Base-by-base conservation (phyloP, 2,113 vertebrate genomes). In the Acanthisitta chloris region DNA sequence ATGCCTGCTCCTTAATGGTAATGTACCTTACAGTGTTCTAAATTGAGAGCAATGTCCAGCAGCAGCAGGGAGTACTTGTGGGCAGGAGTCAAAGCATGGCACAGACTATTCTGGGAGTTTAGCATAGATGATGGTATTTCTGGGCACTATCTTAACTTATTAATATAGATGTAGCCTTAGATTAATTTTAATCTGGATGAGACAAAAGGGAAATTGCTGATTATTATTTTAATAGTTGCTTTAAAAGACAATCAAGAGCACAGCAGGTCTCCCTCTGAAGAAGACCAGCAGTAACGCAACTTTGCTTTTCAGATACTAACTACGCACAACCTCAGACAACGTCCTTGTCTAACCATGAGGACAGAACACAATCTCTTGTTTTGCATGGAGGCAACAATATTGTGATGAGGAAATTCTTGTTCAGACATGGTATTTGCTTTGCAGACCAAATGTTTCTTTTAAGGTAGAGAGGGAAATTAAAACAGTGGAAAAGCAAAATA, bases 221-320 rank as follows among this genome's bases (percentile, higher is more conserved):
- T 80, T 85, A 81, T 85, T 89, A 36, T 90, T 90, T 91, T 80
- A 88, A 66, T 90, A 73, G 55, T 77, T 94, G 42, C 26, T 73
- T 86, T 88, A 83, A 76, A 81, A 77, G 58, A 43, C 42, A 91
- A 55, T 58, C 33, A 86, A 59, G 69, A 70, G 12, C 9, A 73
- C 13, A 33, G 12, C 31, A 18, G 23, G 31, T 48, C 69, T 79
- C 85, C n/a, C 38, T 82, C 48, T 83, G 55, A 93, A 86, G 36
- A 77, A 69, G 49, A 62, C 10, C 20, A 62, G 16, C 24, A 55
- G 26, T 70, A 86, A 82, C 17, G 73, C 8, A 59, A 29, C 7
- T 86, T 82, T 61, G 17, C 17, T 29, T 81, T 86, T 92, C 38
- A 81, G 58, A 62, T 17, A 36, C 9, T 74, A 11, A 74, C 80